Evolutionary conservation across 2,797 vertebrate genomes (phyloP).

Genomic region (Prionace glauca): DNA sequence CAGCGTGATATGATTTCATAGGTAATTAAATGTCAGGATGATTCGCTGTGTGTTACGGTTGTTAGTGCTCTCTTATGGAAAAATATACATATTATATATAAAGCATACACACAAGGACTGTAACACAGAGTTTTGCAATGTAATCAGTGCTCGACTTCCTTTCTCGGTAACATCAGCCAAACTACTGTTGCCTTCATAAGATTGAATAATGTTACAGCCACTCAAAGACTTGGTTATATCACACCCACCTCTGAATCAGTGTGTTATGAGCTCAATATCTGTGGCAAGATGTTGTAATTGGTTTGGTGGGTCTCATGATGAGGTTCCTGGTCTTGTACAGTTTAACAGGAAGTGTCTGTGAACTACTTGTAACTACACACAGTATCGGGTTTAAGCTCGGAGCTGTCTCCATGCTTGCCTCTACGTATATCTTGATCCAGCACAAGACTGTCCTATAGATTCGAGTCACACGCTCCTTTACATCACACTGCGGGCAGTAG

Average conservation of each 20-base stretch:
- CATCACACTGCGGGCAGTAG: no score
- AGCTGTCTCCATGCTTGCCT: no score
- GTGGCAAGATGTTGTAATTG: no score
- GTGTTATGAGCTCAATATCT: background rate
- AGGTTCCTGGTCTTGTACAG: no score
- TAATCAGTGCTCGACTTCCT: background rate
- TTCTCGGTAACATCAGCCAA: background rate
- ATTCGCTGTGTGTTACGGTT: background rate
- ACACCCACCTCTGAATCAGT: background rate
- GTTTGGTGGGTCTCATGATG: no score
- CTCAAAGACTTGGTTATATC: background rate
- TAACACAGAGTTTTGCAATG: background rate
- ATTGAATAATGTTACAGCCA: background rate
- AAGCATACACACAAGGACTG: no score
- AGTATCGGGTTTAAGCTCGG: no score
- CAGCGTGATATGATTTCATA: background rate
- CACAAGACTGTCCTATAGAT: no score
- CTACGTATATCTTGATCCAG: no score
- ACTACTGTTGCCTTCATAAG: background rate
- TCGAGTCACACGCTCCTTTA: no score
- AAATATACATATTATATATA: background rate
- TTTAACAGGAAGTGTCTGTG: no score
- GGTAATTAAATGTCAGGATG: slow-evolving; percentile 8
- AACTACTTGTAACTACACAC: no score
- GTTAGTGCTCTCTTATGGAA: background rate